A percentile compares a stretch with the other conserved stretches of the same genome.
Evolutionary conservation across 2,888 invertebrate species (phyloP).

Genomic region (Aphodius granarius): DNA sequence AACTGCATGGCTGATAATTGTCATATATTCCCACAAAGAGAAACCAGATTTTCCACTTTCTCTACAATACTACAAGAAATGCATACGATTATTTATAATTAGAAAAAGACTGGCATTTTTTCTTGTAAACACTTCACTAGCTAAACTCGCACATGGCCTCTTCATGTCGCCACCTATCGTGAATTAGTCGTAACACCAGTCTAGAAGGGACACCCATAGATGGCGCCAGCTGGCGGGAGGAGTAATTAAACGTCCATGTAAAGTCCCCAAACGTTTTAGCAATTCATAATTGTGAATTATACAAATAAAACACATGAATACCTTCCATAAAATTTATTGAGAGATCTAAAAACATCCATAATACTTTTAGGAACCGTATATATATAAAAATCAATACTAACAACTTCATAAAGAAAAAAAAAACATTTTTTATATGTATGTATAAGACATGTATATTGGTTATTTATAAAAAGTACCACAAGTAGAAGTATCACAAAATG

Average conservation of each 20-base stretch:
- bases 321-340: slow-evolving; percentile 22
- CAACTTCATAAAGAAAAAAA: not conserved
- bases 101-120: not conserved
- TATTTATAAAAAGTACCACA: slow-evolving; percentile 15
- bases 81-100: not conserved
- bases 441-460: not conserved
- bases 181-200: not conserved
- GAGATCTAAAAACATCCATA: slow-evolving; percentile 22
- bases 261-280: too few species aligned
- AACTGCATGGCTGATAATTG: not conserved
- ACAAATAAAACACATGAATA: not conserved
- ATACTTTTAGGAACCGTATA: slow-evolving; percentile 19
- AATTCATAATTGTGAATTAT: not conserved
- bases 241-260: too few species aligned
- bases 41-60: not conserved
- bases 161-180: not conserved
- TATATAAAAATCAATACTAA: slow-evolving; percentile 10
- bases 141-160: not conserved
- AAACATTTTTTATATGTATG: not conserved
- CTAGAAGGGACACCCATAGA: too few species aligned
- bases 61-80: not conserved
- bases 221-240: not conserved
- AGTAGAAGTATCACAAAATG: slow-evolving; percentile 16
- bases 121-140: not conserved
- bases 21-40: not conserved